Base-by-base conservation (phyloP, 2,888 invertebrate genomes). In the Podotricha telesiphe region DNA sequence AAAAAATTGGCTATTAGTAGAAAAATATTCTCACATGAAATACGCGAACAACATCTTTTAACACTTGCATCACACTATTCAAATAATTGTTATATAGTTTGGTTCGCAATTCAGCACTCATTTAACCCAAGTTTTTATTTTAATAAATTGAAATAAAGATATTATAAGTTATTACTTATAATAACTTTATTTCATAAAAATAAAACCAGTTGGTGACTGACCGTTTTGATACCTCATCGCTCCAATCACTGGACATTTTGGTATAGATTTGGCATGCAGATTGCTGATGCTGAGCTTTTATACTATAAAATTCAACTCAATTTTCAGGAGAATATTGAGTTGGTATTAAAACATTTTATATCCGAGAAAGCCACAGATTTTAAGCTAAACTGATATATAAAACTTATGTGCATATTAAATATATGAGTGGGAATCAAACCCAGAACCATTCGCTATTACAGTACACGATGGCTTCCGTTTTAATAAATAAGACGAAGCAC, bases 181-280 rank as follows among this genome's bases (percentile, higher is more conserved):
- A 37, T 28, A 37, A 37, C 37, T 8, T 37, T 8, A 8, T 7
- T 37, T 37, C 37, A 45, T n/a, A 45, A 45, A 45, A n/a, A n/a
- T n/a, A n/a, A n/a, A 4, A 17, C 0, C 1, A 17, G 15, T n/a
- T 47, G 17, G 4, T 17, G 19, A 8, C 47, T 47, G 8, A 53
- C 28, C 10, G 53, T 28, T 34, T 55, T 34, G 34, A 17, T 0
- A n/a, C 34, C 53, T 0, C 53, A 28, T n/a, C 28, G 28, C n/a
- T n/a, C 53, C n/a, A 28, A 34, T 17, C 17, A 34, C 17, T 55
- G 55, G 11, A 37, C 55, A 37, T 55, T 37, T 37, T 20, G 34
- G 17, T 2, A 55, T 17, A 55, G 34, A 34, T 55, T 34, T 48
- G 65, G 63, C 48, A 63, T 40, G 20, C 13, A 69, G 56, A 66